These are phyloP conservation scores for Cheilosia scutellata DNA, from an alignment of 2,888 invertebrate species.

Conservation along the genomic window DNA sequence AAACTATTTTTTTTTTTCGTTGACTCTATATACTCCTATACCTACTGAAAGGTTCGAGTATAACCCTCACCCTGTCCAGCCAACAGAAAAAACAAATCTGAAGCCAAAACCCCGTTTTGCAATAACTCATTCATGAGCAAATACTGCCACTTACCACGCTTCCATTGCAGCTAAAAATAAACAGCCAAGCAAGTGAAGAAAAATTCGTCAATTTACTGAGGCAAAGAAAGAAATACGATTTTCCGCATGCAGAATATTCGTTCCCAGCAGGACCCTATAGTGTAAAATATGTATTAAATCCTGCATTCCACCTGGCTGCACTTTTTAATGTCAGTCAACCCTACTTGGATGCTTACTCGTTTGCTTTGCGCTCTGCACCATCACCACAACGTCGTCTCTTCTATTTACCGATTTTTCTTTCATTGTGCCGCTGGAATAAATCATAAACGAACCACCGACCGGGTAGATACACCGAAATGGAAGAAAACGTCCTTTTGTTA, in stretches of 20 bases:
- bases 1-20: no score
- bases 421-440: conserved; percentile 49
- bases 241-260: conserved; percentile 46
- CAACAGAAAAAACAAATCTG: not conserved
- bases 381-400: not conserved
- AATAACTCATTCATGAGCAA: conserved; percentile 38
- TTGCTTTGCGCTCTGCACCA: not conserved
- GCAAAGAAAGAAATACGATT: conserved; percentile 45
- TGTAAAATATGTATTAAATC: conserved; percentile 67
- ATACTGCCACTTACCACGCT: conserved; percentile 3
- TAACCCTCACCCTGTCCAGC: not conserved
- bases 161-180: conserved; percentile 36
- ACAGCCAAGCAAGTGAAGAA: conserved; percentile 11
- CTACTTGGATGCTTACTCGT: not conserved
- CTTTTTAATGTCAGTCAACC: conserved; percentile 71
- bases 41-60: not conserved
- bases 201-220: conserved; percentile 14
- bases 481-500: conserved; percentile 56
- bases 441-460: conserved; percentile 60
- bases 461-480: conserved; percentile 59
- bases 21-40: no score
- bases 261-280: conserved; percentile 1
- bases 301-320: conserved; percentile 63
- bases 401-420: conserved; percentile 29
- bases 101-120: not conserved